Conservation (phyloP, 2,888 invertebrate species). For the Calephelis perditalis region DNA sequence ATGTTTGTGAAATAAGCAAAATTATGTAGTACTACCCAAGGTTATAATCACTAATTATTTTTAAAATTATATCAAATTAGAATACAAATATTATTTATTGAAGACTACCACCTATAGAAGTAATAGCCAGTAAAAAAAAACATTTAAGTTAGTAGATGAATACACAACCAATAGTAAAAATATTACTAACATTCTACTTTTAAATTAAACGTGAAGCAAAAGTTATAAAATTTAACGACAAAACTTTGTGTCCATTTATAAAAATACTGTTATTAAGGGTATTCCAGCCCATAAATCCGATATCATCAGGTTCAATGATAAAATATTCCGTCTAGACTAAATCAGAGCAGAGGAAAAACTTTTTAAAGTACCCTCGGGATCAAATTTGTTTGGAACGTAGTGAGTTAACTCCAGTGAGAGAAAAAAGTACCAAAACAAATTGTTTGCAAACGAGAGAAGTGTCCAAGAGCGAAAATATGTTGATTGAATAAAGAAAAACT, state of each 20-base stretch:
- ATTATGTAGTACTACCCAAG: no score
- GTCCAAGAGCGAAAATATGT: constrained; percentile 74
- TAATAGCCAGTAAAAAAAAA: no score
- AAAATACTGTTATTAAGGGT: constrained; percentile 16
- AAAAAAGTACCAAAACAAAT: constrained; percentile 71
- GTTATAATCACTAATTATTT: no score
- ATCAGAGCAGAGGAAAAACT: constrained; percentile 48
- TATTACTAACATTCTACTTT: no score
- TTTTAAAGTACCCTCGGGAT: constrained; percentile 57
- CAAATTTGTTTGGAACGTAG: constrained; percentile 58
- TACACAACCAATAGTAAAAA: no score
- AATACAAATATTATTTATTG: no score
- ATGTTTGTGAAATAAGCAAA: no score
- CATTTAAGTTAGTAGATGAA: no score
- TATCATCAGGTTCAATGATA: constrained; percentile 36
- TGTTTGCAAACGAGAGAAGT: constrained; percentile 72
- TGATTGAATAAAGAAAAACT: constrained; percentile 77
- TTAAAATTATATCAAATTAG: no score
- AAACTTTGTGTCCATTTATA: not conserved
- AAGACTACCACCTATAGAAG: no score
- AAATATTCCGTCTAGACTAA: constrained; percentile 56
- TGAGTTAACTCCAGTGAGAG: constrained; percentile 48
- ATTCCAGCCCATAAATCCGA: constrained; percentile 25
- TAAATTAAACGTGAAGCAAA: no score
- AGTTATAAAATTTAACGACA: not conserved